phyloP scores from a whole-genome alignment of 2,113 vertebrate genomes.

The Microcebus ravelobensis region DNA sequence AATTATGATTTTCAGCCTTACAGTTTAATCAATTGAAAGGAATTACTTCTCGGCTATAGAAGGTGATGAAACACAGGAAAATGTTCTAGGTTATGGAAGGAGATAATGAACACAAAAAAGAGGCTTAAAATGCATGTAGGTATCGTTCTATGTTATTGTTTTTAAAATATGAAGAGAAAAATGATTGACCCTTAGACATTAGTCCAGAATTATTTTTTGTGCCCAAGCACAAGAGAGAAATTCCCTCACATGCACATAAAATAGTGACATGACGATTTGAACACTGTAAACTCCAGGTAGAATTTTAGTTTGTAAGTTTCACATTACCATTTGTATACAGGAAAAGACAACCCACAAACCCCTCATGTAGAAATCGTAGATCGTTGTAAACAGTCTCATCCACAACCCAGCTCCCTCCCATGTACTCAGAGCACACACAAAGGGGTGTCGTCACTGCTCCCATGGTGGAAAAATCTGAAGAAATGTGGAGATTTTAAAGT shows the following conservation, averaged over 20 bases:
- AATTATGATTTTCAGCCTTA: constrained; percentile 25
- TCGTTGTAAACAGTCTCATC: neutral
- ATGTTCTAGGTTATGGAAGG: neutral
- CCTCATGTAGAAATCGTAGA: neutral
- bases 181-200: neutral
- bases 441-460: too few relatives aligned
- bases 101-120: neutral
- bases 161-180: neutral
- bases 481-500: neutral
- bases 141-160: neutral
- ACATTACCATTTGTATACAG: neutral
- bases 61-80: constrained; percentile 19
- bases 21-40: constrained; percentile 18
- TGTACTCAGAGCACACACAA: neutral
- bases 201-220: constrained; percentile 3
- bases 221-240: neutral
- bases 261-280: neutral
- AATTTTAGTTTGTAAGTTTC: neutral
- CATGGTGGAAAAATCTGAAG: neutral
- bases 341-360: neutral
- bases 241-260: neutral
- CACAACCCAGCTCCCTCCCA: too few relatives aligned
- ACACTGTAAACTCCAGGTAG: neutral
- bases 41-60: neutral
- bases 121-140: neutral